phyloP scores from a whole-genome alignment of 2,797 vertebrate species.

The Takifugu rubripes region DNA sequence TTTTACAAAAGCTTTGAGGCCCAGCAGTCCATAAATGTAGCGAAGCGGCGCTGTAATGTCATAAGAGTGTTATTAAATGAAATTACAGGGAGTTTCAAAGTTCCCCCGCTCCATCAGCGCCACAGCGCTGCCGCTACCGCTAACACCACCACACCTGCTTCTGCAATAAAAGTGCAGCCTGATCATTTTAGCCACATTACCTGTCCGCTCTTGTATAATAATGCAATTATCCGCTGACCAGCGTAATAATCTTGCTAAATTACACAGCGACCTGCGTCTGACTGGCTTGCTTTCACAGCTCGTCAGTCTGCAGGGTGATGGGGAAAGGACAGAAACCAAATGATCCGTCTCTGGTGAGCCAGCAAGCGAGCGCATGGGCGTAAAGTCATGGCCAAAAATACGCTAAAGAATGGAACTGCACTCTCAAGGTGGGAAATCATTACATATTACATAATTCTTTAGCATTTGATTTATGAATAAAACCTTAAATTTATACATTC shows the following conservation, averaged over 20 bases:
- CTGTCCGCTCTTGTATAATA: slow-evolving; percentile 64
- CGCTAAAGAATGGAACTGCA: neutral
- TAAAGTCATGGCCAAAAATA: slow-evolving; percentile 17
- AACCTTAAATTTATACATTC: slow-evolving; percentile 24
- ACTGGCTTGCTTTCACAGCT: slow-evolving; percentile 53
- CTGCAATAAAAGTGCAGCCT: slow-evolving; percentile 51
- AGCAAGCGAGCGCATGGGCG: slow-evolving; percentile 43
- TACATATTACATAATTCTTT: neutral
- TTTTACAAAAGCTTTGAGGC: slow-evolving; percentile 34
- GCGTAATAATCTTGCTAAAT: slow-evolving; percentile 60
- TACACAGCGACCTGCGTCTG: slow-evolving; percentile 58
- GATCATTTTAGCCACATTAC: slow-evolving; percentile 64
- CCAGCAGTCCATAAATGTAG: slow-evolving; percentile 24
- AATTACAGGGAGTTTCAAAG: slow-evolving; percentile 60
- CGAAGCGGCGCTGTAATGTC: slow-evolving; percentile 46
- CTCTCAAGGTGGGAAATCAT: neutral
- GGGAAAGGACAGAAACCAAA: slow-evolving; percentile 53
- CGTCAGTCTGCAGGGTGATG: slow-evolving; percentile 50
- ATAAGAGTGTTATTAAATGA: slow-evolving; percentile 55
- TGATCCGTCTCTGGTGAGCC: slow-evolving; percentile 54
- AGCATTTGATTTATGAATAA: slow-evolving; percentile 22
- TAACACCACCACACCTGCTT: slow-evolving; percentile 10
- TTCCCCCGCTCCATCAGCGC: slow-evolving; percentile 9
- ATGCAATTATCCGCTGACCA: slow-evolving; percentile 64
- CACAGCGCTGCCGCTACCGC: neutral